phyloP scores from a whole-genome alignment of 2,888 invertebrate species.

The Melanchra persicariae region DNA sequence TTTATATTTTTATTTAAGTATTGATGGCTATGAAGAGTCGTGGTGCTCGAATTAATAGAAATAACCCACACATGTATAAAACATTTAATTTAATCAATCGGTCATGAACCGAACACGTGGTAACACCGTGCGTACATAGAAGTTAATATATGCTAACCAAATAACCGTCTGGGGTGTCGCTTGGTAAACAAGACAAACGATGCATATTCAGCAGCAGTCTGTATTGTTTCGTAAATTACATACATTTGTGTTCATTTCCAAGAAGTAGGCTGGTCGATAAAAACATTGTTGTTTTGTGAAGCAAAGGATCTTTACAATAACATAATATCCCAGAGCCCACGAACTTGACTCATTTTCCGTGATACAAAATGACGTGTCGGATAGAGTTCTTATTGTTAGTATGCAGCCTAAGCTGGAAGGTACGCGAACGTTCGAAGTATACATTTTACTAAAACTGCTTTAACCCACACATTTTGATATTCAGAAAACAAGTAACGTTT shows the following conservation, averaged over 20 bases:
- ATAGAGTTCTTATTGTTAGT: too few species aligned
- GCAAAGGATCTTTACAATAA: neutral
- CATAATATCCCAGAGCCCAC: too few species aligned
- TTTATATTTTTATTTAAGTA: too few species aligned
- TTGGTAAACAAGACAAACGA: slow-evolving; percentile 28
- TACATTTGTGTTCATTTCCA: slow-evolving; percentile 2
- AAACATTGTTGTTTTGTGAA: neutral
- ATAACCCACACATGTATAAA: slow-evolving; percentile 4
- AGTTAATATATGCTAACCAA: slow-evolving; percentile 49
- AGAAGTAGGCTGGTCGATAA: neutral
- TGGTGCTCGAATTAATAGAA: slow-evolving; percentile 3
- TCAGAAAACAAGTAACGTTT: too few species aligned
- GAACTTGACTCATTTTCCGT: too few species aligned
- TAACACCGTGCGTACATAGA: slow-evolving; percentile 26
- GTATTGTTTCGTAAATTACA: slow-evolving; percentile 35
- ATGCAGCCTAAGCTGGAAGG: too few species aligned
- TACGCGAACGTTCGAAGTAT: too few species aligned
- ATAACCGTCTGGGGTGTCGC: slow-evolving; percentile 33
- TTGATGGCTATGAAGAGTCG: neutral
- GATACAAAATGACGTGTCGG: too few species aligned
- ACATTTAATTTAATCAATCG: slow-evolving; percentile 1
- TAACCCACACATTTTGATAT: too few species aligned
- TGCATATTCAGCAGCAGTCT: slow-evolving; percentile 43
- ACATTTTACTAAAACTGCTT: too few species aligned
- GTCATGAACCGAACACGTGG: slow-evolving; percentile 43